phyloP scores from a whole-genome alignment of 2,797 vertebrate genomes.

The Hydrolagus colliei region DNA sequence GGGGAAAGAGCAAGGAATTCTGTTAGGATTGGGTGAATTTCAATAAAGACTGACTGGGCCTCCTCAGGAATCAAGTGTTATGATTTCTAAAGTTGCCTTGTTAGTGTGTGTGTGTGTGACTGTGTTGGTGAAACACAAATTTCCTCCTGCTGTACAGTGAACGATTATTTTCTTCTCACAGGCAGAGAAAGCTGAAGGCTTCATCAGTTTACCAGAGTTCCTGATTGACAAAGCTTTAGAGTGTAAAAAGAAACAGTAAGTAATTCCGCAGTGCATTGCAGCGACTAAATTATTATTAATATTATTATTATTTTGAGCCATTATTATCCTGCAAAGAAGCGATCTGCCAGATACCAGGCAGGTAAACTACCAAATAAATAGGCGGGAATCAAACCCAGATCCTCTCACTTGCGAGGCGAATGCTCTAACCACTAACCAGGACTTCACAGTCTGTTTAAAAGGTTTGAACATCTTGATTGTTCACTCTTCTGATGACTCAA shows the following conservation, averaged over 20 bases:
- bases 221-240: constrained; percentile 80
- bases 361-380: background rate
- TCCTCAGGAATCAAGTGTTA: too few species aligned
- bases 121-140: background rate
- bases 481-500: too few species aligned
- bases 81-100: background rate
- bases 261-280: constrained; percentile 33
- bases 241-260: constrained; percentile 98
- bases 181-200: constrained; percentile 94
- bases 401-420: too few species aligned
- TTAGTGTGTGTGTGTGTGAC: background rate
- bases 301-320: constrained; percentile 33
- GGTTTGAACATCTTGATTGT: too few species aligned
- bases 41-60: too few species aligned
- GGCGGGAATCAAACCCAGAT: too few species aligned
- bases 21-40: too few species aligned
- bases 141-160: background rate
- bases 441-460: too few species aligned
- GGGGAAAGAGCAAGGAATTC: too few species aligned
- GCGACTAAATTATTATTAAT: constrained; percentile 26
- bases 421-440: too few species aligned
- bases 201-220: constrained; percentile 86
- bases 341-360: background rate
- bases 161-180: constrained; percentile 44
- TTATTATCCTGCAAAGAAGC: constrained; percentile 14